phyloP scores from a whole-genome alignment of 2,113 vertebrate genomes.

The Podarcis cretensis region DNA sequence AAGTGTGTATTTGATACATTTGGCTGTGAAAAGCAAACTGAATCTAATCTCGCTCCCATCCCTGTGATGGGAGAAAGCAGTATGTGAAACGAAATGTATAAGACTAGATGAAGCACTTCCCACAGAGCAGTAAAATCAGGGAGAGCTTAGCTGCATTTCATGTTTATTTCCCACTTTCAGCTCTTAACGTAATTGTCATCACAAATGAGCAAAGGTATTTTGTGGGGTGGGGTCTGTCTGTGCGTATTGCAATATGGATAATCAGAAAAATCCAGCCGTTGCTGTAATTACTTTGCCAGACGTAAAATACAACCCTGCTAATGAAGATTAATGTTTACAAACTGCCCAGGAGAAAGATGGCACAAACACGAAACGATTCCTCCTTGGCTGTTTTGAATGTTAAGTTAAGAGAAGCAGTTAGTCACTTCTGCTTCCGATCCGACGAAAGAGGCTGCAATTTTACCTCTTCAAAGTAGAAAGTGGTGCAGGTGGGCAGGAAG shows the following conservation, averaged over 20 bases:
- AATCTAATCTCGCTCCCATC: too few species aligned
- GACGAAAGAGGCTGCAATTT: background rate
- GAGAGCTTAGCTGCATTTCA: background rate
- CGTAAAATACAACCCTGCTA: background rate
- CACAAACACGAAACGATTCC: background rate
- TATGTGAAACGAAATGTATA: too few species aligned
- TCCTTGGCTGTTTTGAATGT: background rate
- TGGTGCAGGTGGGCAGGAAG: background rate
- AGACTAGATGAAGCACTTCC: background rate
- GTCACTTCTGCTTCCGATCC: background rate
- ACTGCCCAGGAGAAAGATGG: background rate
- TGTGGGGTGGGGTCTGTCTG: too few species aligned
- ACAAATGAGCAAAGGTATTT: background rate
- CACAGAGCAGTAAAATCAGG: background rate
- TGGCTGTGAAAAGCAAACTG: too few species aligned
- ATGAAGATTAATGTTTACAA: conserved; percentile 17
- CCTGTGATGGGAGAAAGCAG: too few species aligned
- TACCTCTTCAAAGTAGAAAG: background rate
- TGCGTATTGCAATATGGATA: background rate
- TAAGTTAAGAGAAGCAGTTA: conserved; percentile 8
- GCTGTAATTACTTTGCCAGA: background rate
- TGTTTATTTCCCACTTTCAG: background rate
- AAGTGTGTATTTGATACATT: too few species aligned
- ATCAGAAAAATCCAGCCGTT: background rate
- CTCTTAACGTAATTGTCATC: background rate